Percentiles rank a stretch among this genome's conserved stretches.
Conservation (phyloP, 2,888 invertebrate genomes). For the Clostera curtula region DNA sequence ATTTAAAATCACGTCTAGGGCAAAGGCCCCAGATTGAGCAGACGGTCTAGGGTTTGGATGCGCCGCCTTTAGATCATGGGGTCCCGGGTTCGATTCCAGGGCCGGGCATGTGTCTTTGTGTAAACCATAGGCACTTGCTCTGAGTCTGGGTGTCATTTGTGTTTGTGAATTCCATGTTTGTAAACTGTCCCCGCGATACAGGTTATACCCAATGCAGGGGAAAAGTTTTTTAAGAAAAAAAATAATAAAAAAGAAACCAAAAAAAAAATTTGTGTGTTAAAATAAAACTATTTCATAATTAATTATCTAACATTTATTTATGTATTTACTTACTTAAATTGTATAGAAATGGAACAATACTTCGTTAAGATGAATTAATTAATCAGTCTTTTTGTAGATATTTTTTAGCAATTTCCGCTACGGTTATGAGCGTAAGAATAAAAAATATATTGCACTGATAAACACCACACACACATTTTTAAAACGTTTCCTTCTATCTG, state of each 20-base stretch:
- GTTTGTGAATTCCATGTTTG: too few species aligned
- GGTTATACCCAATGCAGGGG: too few species aligned
- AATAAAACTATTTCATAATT: constrained; percentile 2
- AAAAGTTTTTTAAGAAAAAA: constrained; percentile 3
- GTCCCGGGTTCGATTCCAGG: too few species aligned
- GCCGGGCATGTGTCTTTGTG: too few species aligned
- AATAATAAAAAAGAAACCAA: constrained; percentile 1
- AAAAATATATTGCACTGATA: constrained; percentile 1
- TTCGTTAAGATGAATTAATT: constrained; percentile 34
- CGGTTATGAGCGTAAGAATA: constrained; percentile 21
- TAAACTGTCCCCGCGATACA: too few species aligned
- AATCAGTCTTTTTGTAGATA: constrained; percentile 69
- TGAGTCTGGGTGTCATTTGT: too few species aligned
- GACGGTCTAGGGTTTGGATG: too few species aligned
- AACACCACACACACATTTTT: constrained; percentile 2
- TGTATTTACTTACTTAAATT: constrained; percentile 39
- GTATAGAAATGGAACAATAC: constrained; percentile 55
- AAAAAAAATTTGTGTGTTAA: constrained; percentile 18
- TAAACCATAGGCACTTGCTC: too few species aligned
- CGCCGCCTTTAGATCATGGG: too few species aligned
- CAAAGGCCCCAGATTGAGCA: too few species aligned
- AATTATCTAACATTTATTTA: constrained; percentile 60
- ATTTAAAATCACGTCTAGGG: too few species aligned
- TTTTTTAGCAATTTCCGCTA: constrained; percentile 42
- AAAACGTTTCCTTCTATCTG: neutral